Evolutionary conservation across 2,888 invertebrate genomes (phyloP), one percentile per base, ranked within the genome.

Genomic region (Ochlodes sylvanus): DNA sequence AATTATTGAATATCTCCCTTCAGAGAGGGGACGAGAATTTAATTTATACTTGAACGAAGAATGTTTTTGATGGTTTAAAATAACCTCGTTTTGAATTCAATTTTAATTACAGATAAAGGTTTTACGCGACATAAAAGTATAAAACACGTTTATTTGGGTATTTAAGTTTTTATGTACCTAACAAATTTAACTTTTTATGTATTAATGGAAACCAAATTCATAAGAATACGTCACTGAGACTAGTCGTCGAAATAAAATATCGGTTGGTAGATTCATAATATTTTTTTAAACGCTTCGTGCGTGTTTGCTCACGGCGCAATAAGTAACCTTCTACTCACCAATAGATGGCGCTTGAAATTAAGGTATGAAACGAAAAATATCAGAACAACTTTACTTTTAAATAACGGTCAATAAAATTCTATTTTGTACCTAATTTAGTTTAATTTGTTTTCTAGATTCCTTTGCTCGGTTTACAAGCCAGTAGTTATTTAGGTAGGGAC

Each of bases 321-420:
- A 0, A 32, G 56, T 57, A 17, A 15, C 32, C 10, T 1, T 69
- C 80, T 79, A 78, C 79, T 81, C 80, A 27, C 66, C 77, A 63
- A 71, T 62, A 81, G 80, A 76, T 79, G 80, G 77, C 78, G 75
- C 52, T 65, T 15, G 12, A 34, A 62, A 60, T 14, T 14, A 19
- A 12, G 12, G 7, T 1, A 52, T 19, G n/a, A n/a, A 19, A 19
- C 10, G 1, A 50, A 50, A 50, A 50, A 19, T 44, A 44, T n/a
- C 9, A 9, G 7, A 9, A n/a, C n/a, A n/a, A n/a, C n/a, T n/a
- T n/a, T n/a, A n/a, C n/a, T n/a, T n/a, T n/a, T n/a, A n/a, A n/a
- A n/a, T n/a, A n/a, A n/a, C n/a, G n/a, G n/a, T n/a, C n/a, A n/a
- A n/a, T 38, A 12, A 12, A 9, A 38, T 38, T 10, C 10, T 38